These are phyloP conservation scores for Serripes groenlandicus DNA, from an alignment of 2,888 invertebrate species.

Conservation along the genomic window DNA sequence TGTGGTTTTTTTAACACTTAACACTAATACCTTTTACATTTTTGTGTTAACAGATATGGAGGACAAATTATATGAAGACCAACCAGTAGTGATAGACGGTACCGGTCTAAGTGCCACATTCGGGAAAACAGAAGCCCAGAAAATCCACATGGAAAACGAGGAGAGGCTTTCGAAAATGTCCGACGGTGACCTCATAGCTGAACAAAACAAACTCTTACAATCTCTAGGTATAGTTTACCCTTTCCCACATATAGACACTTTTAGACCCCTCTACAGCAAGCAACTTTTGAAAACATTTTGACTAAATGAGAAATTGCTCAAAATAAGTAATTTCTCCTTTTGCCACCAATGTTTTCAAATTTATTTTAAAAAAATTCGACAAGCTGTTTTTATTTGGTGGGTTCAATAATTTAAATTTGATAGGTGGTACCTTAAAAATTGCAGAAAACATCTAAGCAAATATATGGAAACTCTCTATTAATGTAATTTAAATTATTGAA, in stretches of 20 bases:
- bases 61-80: neutral
- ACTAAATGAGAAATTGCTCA: neutral
- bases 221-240: conserved; percentile 74
- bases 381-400: too few species aligned
- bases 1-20: too few species aligned
- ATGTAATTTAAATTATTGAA: too few species aligned
- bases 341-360: too few species aligned
- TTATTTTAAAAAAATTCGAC: too few species aligned
- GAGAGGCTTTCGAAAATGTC: conserved; percentile 90
- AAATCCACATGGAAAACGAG: conserved; percentile 92
- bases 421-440: too few species aligned
- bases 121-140: conserved; percentile 84
- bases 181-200: conserved; percentile 91
- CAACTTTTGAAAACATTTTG: neutral
- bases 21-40: too few species aligned
- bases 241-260: neutral
- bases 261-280: neutral
- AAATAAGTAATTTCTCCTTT: neutral
- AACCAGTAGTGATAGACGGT: conserved; percentile 68
- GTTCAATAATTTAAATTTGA: too few species aligned
- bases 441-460: too few species aligned
- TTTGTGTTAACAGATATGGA: conserved; percentile 11
- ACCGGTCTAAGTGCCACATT: conserved; percentile 78
- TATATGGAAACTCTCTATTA: too few species aligned
- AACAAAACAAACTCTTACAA: conserved; percentile 90